phyloP scores from a whole-genome alignment of 2,113 vertebrate species.

The Orcinus orca region DNA sequence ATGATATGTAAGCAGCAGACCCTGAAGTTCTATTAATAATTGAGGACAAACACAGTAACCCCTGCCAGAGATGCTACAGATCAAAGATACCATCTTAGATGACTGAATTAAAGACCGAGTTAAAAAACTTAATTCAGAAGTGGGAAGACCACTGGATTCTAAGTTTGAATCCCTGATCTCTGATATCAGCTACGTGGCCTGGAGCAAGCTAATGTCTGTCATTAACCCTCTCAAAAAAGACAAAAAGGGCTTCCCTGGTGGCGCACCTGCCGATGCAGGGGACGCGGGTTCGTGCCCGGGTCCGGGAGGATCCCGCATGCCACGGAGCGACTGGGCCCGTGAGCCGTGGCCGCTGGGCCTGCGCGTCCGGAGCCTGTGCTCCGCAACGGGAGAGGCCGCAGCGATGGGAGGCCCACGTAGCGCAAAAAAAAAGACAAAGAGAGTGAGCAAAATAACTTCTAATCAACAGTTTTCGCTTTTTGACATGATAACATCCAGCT shows the following conservation, averaged over 20 bases:
- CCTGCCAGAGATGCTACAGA: neutral
- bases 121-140: neutral
- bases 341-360: too few relatives aligned
- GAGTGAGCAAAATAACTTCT: neutral
- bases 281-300: too few relatives aligned
- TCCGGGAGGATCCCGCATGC: too few relatives aligned
- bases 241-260: neutral
- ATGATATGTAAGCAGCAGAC: neutral
- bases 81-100: neutral
- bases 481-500: neutral
- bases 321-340: too few relatives aligned
- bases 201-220: neutral
- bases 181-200: neutral
- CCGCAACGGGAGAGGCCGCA: too few relatives aligned
- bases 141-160: neutral
- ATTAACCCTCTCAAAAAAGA: neutral
- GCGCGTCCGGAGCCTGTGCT: too few relatives aligned
- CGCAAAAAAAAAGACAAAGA: neutral
- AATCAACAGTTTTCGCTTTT: neutral
- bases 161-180: neutral
- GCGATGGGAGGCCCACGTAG: too few relatives aligned
- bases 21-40: neutral
- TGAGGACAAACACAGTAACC: neutral
- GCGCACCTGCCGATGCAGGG: too few relatives aligned
- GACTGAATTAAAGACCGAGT: neutral